Percentiles rank a stretch among this genome's conserved stretches.
phyloP scores from a whole-genome alignment of 2,113 vertebrate species.

The Limnothrissa miodon region DNA sequence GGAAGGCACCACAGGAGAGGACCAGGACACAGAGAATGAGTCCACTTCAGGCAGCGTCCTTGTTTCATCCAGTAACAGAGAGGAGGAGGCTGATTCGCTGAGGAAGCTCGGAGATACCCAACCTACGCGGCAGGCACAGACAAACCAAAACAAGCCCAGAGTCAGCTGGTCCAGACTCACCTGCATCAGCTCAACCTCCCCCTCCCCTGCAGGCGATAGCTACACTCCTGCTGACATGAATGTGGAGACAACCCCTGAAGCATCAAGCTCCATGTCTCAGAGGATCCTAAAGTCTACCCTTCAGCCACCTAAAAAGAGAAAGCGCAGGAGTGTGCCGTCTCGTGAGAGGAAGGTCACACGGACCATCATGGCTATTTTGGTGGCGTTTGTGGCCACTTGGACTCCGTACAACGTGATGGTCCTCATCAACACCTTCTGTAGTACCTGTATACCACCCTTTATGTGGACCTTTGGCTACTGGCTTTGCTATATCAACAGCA shows the following conservation, averaged over 20 bases:
- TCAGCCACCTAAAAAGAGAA: constrained; percentile 73
- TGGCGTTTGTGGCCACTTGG: constrained; percentile 85
- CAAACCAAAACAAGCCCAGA: constrained; percentile 58
- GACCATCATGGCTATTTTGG: constrained; percentile 92
- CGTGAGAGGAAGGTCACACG: constrained; percentile 95
- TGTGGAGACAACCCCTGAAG: constrained; percentile 59
- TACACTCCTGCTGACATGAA: constrained; percentile 57
- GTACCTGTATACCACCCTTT: constrained; percentile 81
- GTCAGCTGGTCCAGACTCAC: constrained; percentile 75
- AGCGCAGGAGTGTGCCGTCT: constrained; percentile 79
- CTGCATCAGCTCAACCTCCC: constrained; percentile 70
- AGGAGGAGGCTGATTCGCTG: constrained; percentile 62
- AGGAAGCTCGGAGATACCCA: constrained; percentile 54
- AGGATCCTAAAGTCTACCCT: constrained; percentile 65
- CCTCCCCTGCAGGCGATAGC: constrained; percentile 64
- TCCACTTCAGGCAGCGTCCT: constrained; percentile 78
- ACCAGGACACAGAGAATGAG: constrained; percentile 82
- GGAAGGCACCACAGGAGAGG: constrained; percentile 70
- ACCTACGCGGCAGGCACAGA: background rate
- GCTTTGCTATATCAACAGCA: constrained; percentile 95
- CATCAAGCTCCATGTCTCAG: constrained; percentile 77
- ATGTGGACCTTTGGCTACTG: constrained; percentile 90
- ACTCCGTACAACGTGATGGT: constrained; percentile 98
- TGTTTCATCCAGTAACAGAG: constrained; percentile 69
- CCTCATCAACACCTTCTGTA: constrained; percentile 93